phyloP scores from a whole-genome alignment of 2,888 invertebrate species.

The Orthonychiurus folsomi region DNA sequence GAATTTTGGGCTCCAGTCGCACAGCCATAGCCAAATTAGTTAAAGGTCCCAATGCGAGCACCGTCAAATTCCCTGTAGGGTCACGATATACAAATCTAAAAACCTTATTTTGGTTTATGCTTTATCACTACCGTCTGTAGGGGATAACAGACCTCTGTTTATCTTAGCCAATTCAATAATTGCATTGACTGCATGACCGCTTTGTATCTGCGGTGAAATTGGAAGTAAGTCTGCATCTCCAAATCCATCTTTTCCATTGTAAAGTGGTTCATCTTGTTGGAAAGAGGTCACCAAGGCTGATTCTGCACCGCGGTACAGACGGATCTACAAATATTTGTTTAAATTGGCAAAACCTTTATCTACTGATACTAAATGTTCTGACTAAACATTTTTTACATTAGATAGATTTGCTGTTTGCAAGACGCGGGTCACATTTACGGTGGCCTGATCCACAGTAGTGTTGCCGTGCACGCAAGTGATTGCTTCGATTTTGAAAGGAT shows the following conservation, averaged over 20 bases:
- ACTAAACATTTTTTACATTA: conserved; percentile 3
- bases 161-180: conserved; percentile 36
- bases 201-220: conserved; percentile 38
- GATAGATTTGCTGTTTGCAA: not conserved
- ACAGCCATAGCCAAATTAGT: conserved; percentile 71
- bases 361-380: too few relatives aligned
- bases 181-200: conserved; percentile 38
- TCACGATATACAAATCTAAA: not conserved
- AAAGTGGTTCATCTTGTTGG: conserved; percentile 44
- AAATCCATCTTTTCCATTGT: conserved; percentile 45
- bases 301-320: conserved; percentile 35
- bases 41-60: conserved; percentile 57
- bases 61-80: conserved; percentile 40
- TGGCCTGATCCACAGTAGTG: conserved; percentile 58
- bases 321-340: conserved; percentile 19
- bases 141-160: conserved; percentile 33
- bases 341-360: not conserved
- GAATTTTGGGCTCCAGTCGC: conserved; percentile 52
- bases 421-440: conserved; percentile 56
- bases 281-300: conserved; percentile 44
- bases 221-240: conserved; percentile 39
- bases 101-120: not conserved
- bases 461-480: conserved; percentile 63
- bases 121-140: not conserved
- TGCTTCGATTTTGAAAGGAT: conserved; percentile 17